A percentile compares a stretch with the other conserved stretches of the same genome.
Evolutionary conservation across 1,140 invertebrate species (phyloP).

Genomic region (Ceratina australensis): DNA sequence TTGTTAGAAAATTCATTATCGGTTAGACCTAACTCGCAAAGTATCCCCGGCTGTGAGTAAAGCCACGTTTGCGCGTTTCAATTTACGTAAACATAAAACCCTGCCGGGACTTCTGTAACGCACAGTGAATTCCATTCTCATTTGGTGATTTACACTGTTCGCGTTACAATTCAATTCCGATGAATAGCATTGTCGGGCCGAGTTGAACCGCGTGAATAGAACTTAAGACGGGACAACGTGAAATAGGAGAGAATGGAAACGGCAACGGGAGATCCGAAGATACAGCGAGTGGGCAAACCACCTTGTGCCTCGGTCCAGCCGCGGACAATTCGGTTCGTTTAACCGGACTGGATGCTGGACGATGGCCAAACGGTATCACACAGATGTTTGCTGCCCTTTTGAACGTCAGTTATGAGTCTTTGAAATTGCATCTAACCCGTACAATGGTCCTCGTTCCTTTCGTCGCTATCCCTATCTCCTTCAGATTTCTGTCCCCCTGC

Average conservation of each 20-base stretch:
- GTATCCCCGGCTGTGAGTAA: slow-evolving; percentile 14
- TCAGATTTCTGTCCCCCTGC: neutral
- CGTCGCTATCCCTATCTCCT: too few relatives aligned
- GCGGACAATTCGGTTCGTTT: slow-evolving; percentile 73
- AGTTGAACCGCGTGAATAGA: too few relatives aligned
- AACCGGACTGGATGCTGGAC: slow-evolving; percentile 65
- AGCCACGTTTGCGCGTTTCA: too few relatives aligned
- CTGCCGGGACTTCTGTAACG: too few relatives aligned
- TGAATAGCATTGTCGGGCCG: too few relatives aligned
- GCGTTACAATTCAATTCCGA: too few relatives aligned
- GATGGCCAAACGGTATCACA: slow-evolving; percentile 69
- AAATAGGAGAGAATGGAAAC: slow-evolving; percentile 28
- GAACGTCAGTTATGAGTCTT: slow-evolving; percentile 69
- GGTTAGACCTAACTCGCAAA: slow-evolving; percentile 7
- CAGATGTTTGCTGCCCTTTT: slow-evolving; percentile 66
- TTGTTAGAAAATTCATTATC: slow-evolving; percentile 45
- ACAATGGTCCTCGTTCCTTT: slow-evolving; percentile 49
- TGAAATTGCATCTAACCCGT: slow-evolving; percentile 67
- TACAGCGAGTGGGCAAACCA: slow-evolving; percentile 6
- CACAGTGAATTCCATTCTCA: too few relatives aligned
- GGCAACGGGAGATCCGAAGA: slow-evolving; percentile 5
- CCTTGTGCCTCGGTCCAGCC: slow-evolving; percentile 29
- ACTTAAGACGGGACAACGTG: neutral
- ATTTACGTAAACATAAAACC: too few relatives aligned
- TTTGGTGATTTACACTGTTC: too few relatives aligned